Percentiles rank a stretch among this genome's conserved stretches.
Evolutionary conservation across 2,113 vertebrate species (phyloP).

Genomic region (Ammodytes dubius): DNA sequence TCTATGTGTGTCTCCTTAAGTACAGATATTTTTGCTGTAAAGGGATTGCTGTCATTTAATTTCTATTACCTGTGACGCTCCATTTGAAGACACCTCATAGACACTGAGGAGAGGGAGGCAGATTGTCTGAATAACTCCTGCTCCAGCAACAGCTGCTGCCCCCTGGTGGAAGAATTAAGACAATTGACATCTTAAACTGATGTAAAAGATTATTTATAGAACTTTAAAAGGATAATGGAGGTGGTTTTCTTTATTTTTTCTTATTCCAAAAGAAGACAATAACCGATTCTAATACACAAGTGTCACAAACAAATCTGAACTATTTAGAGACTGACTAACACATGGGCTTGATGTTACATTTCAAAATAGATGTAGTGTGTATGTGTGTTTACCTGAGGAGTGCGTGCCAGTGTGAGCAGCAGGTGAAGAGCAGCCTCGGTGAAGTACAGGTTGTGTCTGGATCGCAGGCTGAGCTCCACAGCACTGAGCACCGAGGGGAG

Average conservation of each 20-base stretch:
- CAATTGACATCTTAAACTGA: not conserved
- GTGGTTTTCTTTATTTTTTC: not conserved
- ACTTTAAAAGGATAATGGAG: not conserved
- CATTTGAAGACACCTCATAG: slow-evolving; percentile 91
- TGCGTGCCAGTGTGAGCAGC: slow-evolving; percentile 94
- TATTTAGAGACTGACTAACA: not conserved
- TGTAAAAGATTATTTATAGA: not conserved
- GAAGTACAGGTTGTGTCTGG: slow-evolving; percentile 96
- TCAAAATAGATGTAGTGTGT: not conserved
- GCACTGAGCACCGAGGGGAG: slow-evolving; percentile 92
- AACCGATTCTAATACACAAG: too few relatives aligned
- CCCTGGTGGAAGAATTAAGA: slow-evolving; percentile 82
- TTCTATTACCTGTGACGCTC: slow-evolving; percentile 89
- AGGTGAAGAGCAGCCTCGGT: slow-evolving; percentile 94
- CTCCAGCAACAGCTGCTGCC: slow-evolving; percentile 93
- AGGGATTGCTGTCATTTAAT: not conserved
- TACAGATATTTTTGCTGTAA: not conserved
- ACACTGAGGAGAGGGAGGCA: slow-evolving; percentile 95
- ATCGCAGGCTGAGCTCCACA: slow-evolving; percentile 92
- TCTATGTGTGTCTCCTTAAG: not conserved
- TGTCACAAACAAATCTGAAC: not conserved
- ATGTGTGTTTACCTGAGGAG: slow-evolving; percentile 88
- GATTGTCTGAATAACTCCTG: slow-evolving; percentile 93
- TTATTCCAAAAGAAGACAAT: too few relatives aligned
- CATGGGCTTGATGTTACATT: not conserved